phyloP scores from a whole-genome alignment of 2,113 vertebrate species.

The Salvelinus fontinalis region DNA sequence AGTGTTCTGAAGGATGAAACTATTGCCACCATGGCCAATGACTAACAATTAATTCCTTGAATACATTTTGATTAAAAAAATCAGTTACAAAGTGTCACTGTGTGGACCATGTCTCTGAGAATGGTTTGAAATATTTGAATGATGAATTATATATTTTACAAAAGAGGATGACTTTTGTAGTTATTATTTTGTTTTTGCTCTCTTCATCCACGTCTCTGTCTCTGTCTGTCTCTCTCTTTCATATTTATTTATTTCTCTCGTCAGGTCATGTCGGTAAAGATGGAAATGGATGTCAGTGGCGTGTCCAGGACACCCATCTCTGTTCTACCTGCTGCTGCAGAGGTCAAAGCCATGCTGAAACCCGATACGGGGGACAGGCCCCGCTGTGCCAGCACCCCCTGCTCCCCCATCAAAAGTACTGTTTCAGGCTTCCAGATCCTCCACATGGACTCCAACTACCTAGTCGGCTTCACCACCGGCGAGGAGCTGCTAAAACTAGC shows the following conservation, averaged over 20 bases:
- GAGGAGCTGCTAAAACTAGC: conserved; percentile 94
- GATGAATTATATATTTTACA: no score
- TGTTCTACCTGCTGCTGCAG: conserved; percentile 82
- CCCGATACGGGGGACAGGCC: conserved; percentile 82
- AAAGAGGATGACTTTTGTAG: no score
- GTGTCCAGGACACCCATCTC: conserved; percentile 79
- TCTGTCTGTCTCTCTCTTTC: not conserved
- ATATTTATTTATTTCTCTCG: not conserved
- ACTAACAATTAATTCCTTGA: no score
- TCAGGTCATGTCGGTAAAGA: conserved; percentile 76
- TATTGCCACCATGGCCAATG: no score
- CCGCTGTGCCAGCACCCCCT: conserved; percentile 92
- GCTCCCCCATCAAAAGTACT: conserved; percentile 87
- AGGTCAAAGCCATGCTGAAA: conserved; percentile 76
- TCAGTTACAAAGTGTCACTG: no score
- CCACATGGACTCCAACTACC: conserved; percentile 96
- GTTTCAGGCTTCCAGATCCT: conserved; percentile 93
- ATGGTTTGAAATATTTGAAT: no score
- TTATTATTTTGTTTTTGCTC: no score
- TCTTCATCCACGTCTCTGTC: not conserved
- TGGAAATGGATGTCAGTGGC: conserved; percentile 91
- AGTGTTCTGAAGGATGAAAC: not conserved
- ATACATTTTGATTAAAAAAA: no score
- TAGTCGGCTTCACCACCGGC: conserved; percentile 93
- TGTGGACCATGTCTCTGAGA: no score